Evolutionary conservation across 2,113 vertebrate genomes (phyloP), one percentile per base, ranked within the genome.

Genomic region (Catharus fuscescens): DNA sequence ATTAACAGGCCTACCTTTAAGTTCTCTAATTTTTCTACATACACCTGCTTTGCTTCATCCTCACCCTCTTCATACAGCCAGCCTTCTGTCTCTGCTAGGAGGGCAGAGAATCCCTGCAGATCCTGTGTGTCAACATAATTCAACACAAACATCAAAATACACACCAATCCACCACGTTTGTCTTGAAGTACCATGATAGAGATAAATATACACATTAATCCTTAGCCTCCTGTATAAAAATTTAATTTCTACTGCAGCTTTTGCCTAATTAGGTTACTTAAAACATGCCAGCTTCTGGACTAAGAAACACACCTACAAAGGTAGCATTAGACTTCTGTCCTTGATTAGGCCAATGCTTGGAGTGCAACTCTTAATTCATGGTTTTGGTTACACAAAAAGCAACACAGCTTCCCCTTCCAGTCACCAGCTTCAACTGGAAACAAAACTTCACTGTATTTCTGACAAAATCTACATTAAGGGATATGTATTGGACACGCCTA

Each of bases 1-100:
- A 38, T 25, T 20, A 50, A 47, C 11, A 48, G 15, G 50, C 97
- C 82, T 97, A 98, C 98, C 97, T 98, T 98, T 50, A 98, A 93
- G 69, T 98, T 95, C 48, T 97, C 97, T 57, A 98, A 54, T 86
- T 98, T 99, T 77, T 98, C 97, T 44, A 98, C 80, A 1, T 98
- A 98, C 10, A 98, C 98, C 60, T 98, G 98, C 56, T 98, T 98
- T 12, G 97, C 96, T 93, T 98, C 98, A 85, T 98, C 98, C 73
- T 98, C 98, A 34, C 98, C 98, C 72, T 98, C 98, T 80, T 98
- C 98, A 79, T 98, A 98, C 5, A 98, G 96, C 98, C 98, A 98
- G 85, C 98, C 97, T 96, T 98, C 98, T 36, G 98, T 98, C 87
- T 97, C 96, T 10, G 97, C 97, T 42, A 98, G 96, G 25, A 98